Conservation (phyloP, 2,113 vertebrate species). For the Elanus axillaris region DNA sequence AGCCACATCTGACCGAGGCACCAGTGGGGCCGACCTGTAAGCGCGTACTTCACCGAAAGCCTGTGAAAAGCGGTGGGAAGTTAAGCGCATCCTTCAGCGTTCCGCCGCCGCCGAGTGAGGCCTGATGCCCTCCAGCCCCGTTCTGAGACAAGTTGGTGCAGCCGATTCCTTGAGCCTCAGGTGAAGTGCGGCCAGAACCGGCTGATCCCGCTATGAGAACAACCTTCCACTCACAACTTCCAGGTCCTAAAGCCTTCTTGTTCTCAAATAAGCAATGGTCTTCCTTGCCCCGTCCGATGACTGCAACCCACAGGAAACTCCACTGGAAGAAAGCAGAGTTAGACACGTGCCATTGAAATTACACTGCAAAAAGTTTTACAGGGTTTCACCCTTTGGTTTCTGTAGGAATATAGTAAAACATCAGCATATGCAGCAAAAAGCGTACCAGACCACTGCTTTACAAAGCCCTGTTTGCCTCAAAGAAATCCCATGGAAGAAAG, state of each 20-base stretch:
- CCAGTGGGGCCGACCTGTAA: neutral
- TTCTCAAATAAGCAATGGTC: neutral
- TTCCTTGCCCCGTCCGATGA: neutral
- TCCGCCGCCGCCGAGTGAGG: neutral
- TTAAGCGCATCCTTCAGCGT: neutral
- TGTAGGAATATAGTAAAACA: neutral
- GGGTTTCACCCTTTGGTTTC: neutral
- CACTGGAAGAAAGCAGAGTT: neutral
- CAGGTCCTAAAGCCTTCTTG: neutral
- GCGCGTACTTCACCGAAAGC: neutral
- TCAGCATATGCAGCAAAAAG: slow-evolving; percentile 5
- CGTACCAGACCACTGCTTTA: neutral
- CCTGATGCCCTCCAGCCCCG: neutral
- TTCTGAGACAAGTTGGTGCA: fast-evolving
- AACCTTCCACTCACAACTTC: neutral
- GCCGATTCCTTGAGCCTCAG: neutral
- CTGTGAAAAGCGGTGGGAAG: neutral
- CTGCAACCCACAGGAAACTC: neutral
- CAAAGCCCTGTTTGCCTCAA: neutral
- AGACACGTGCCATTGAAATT: neutral
- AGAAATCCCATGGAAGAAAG: neutral
- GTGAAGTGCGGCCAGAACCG: neutral
- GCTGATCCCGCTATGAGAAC: neutral
- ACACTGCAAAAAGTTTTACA: neutral
- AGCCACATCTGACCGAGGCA: neutral